Evolutionary conservation across 2,888 invertebrate genomes (phyloP).

Genomic region (Sarcophaga caerulescens): DNA sequence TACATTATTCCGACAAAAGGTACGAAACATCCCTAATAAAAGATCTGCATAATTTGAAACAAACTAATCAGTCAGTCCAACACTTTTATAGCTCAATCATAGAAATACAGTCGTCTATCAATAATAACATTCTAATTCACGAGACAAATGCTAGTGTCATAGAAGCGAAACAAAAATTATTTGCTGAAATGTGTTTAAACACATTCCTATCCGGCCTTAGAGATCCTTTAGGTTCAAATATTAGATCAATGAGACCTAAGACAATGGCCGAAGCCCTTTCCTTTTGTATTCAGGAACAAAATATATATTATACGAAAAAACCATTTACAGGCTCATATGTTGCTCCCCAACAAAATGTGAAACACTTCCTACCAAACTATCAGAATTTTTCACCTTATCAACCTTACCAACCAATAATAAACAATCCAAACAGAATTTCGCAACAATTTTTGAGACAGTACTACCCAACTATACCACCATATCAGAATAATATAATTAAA

Average conservation of each 20-base stretch:
- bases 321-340: constrained; percentile 9
- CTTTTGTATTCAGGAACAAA: constrained; percentile 41
- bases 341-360: constrained; percentile 11
- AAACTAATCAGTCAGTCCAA: constrained; percentile 53
- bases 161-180: constrained; percentile 30
- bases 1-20: too few relatives aligned
- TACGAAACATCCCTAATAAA: constrained; percentile 51
- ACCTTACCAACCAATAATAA: constrained; percentile 20
- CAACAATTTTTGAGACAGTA: constrained; percentile 17
- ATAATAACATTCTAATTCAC: constrained; percentile 52
- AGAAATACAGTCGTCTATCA: constrained; percentile 62
- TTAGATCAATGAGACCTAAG: constrained; percentile 35
- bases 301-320: constrained; percentile 22
- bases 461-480: constrained; percentile 19
- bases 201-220: constrained; percentile 40
- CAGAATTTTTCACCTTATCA: background rate
- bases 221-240: constrained; percentile 36
- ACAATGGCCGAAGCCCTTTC: constrained; percentile 28
- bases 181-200: constrained; percentile 34
- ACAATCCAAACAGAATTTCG: constrained; percentile 23
- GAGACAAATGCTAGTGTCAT: constrained; percentile 25
- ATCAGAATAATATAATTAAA: constrained; percentile 38
- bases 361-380: constrained; percentile 19
- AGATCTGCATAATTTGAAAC: constrained; percentile 63
- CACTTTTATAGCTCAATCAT: constrained; percentile 58